Evolutionary conservation across 1,140 invertebrate species (phyloP).

Genomic region (Orussus abietinus): DNA sequence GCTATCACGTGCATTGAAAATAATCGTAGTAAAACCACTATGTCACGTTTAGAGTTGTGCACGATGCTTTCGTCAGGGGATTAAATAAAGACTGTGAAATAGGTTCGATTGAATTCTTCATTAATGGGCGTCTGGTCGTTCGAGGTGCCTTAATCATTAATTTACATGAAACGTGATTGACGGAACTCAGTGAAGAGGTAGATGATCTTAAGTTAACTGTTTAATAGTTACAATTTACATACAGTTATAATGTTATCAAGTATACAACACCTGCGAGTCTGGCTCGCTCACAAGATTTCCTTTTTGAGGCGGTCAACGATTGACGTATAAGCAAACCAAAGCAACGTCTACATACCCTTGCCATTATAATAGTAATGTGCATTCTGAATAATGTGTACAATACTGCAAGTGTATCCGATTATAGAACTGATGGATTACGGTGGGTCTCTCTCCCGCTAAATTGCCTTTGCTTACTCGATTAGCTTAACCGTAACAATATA

Average conservation of each 20-base stretch:
- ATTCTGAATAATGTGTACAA: slow-evolving; percentile 22
- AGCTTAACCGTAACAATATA: slow-evolving; percentile 29
- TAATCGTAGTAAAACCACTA: no score
- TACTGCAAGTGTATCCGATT: slow-evolving; percentile 26
- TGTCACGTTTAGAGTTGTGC: no score
- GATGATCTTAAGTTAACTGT: slow-evolving; percentile 11
- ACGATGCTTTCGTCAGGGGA: no score
- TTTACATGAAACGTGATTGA: no score
- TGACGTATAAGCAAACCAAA: slow-evolving; percentile 30
- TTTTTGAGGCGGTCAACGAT: slow-evolving; percentile 15
- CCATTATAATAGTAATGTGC: slow-evolving; percentile 11
- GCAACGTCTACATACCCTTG: slow-evolving; percentile 26
- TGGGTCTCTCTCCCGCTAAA: slow-evolving; percentile 17
- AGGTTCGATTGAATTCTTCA: no score
- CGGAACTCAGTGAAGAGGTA: no score
- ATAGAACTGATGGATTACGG: slow-evolving; percentile 8
- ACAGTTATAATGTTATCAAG: slow-evolving; percentile 36
- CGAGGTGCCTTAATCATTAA: no score
- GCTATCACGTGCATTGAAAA: no score
- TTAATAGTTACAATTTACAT: slow-evolving; percentile 42
- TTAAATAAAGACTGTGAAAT: no score
- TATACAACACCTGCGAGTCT: slow-evolving; percentile 32
- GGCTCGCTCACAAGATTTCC: slow-evolving; percentile 21
- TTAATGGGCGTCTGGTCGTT: no score
- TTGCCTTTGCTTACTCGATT: slow-evolving; percentile 30